These are phyloP conservation scores for Meiosimyza decipiens DNA, from an alignment of 2,888 invertebrate genomes.

Conservation along the genomic window DNA sequence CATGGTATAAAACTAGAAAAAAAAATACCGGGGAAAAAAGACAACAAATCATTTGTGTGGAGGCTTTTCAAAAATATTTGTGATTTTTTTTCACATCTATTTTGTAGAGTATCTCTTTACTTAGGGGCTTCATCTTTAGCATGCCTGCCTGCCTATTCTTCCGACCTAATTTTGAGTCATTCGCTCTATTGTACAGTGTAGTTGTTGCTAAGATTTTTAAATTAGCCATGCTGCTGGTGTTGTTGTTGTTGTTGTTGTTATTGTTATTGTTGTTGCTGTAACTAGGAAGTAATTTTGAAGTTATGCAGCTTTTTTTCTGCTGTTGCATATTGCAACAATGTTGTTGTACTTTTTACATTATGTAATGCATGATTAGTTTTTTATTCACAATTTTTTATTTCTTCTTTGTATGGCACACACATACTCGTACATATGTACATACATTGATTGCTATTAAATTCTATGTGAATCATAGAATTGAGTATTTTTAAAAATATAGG, in stretches of 20 bases:
- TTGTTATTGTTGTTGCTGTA: conserved; percentile 19
- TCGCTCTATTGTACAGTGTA: conserved; percentile 18
- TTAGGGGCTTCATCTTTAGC: neutral
- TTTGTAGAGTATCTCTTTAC: too few species aligned
- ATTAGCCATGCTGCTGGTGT: conserved; percentile 20
- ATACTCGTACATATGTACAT: too few species aligned
- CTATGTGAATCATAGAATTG: too few species aligned
- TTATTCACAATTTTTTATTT: neutral
- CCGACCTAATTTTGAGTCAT: conserved; percentile 50
- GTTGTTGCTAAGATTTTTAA: conserved; percentile 28
- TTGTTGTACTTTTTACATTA: neutral
- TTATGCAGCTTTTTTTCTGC: conserved; percentile 26
- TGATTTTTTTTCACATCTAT: too few species aligned
- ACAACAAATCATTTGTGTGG: too few species aligned
- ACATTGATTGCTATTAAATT: too few species aligned
- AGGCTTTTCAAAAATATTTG: too few species aligned
- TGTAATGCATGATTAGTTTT: conserved; percentile 27
- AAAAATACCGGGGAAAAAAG: too few species aligned
- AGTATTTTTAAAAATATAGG: conserved; percentile 12
- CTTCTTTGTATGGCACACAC: neutral
- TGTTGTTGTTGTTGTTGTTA: neutral
- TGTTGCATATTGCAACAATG: neutral
- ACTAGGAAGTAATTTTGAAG: conserved; percentile 36
- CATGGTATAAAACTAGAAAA: too few species aligned
- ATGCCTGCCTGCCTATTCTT: conserved; percentile 42